phyloP scores from a whole-genome alignment of 2,113 vertebrate species.

The Trachemys scripta region DNA sequence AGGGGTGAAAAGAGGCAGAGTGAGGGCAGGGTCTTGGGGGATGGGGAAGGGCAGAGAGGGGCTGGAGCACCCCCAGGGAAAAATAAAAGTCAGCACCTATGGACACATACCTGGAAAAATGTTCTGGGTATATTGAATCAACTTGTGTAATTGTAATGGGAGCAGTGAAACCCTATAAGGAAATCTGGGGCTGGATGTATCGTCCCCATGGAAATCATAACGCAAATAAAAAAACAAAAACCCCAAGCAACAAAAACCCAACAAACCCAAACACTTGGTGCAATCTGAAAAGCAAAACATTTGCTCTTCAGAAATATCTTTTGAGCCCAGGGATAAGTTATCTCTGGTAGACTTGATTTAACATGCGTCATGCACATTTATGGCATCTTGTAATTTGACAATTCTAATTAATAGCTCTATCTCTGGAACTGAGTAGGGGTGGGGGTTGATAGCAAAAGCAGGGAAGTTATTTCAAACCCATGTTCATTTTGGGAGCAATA shows the following conservation, averaged over 20 bases:
- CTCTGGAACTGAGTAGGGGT: background rate
- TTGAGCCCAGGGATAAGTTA: background rate
- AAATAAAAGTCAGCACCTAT: too few relatives aligned
- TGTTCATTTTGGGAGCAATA: background rate
- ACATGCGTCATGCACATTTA: background rate
- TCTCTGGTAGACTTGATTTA: background rate
- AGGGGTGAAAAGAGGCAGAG: too few relatives aligned
- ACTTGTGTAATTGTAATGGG: background rate
- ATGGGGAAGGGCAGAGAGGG: too few relatives aligned
- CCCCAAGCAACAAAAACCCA: background rate
- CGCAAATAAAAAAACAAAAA: background rate
- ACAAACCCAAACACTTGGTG: background rate
- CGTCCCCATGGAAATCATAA: background rate
- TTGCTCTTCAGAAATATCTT: background rate
- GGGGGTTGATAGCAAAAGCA: background rate
- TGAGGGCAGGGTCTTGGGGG: too few relatives aligned
- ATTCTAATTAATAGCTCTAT: fast-evolving
- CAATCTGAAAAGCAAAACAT: background rate
- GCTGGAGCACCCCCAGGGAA: too few relatives aligned
- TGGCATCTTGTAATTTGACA: background rate
- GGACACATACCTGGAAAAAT: background rate
- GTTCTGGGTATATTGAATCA: background rate
- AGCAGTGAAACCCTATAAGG: background rate
- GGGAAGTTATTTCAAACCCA: background rate
- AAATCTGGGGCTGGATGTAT: background rate